Evolutionary conservation across 2,888 invertebrate genomes (phyloP).

Genomic region (Escarpia spicata): DNA sequence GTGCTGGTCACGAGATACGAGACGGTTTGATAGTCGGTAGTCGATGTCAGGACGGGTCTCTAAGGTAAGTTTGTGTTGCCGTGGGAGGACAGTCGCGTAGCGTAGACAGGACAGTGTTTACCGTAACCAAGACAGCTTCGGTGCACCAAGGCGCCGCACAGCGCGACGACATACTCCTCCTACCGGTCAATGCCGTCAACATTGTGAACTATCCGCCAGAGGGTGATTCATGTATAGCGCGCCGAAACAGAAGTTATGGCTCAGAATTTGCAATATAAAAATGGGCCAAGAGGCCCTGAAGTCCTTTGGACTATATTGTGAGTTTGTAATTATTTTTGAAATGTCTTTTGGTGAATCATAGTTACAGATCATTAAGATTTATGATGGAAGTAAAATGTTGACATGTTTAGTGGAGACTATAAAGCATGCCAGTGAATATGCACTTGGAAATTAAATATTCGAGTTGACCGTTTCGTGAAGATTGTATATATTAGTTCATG

Average conservation of each 20-base stretch:
- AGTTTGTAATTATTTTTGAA: too few relatives aligned
- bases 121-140: not conserved
- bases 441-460: too few relatives aligned
- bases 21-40: not conserved
- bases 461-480: too few relatives aligned
- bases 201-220: not conserved
- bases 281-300: too few relatives aligned
- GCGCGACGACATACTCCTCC: not conserved
- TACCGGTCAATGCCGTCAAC: not conserved
- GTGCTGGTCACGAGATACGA: not conserved
- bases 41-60: not conserved
- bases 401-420: too few relatives aligned
- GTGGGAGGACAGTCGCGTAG: conserved; percentile 2
- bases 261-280: not conserved
- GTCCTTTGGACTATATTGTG: too few relatives aligned
- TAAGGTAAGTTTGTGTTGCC: conserved; percentile 13
- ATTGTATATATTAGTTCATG: too few relatives aligned
- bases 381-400: too few relatives aligned
- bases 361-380: too few relatives aligned
- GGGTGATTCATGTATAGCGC: not conserved
- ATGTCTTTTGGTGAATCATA: too few relatives aligned
- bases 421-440: too few relatives aligned
- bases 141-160: not conserved
- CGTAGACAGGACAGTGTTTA: not conserved
- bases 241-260: not conserved